Conservation (phyloP, 2,888 invertebrate genomes). For the Spisula subtruncata region DNA sequence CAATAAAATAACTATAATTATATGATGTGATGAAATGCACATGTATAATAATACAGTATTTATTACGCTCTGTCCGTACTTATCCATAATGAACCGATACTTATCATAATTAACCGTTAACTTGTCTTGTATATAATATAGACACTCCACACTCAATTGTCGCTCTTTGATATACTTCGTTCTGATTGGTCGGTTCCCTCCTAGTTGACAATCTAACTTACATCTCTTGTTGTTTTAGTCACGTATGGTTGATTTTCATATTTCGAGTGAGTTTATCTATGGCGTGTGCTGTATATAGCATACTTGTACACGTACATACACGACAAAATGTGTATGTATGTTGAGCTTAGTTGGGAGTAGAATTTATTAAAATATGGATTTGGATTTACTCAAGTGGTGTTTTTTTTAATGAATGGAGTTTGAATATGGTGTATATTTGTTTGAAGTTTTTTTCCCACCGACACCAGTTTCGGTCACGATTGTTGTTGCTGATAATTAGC, state of each 20-base stretch:
- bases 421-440: no score
- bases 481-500: no score
- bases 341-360: background rate
- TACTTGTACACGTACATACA: background rate
- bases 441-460: no score
- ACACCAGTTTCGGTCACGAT: no score
- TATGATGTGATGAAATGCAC: background rate
- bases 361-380: background rate
- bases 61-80: background rate
- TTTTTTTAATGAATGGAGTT: background rate
- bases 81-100: no score
- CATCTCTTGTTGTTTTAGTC: slow-evolving; percentile 34
- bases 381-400: background rate
- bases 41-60: background rate
- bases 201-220: slow-evolving; percentile 25
- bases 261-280: background rate
- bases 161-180: slow-evolving; percentile 1
- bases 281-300: background rate
- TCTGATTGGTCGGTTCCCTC: slow-evolving; percentile 21
- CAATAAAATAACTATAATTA: background rate
- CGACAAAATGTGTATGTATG: background rate
- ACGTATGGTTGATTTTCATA: slow-evolving; percentile 19
- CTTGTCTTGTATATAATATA: background rate
- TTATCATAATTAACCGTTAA: background rate
- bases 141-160: slow-evolving; percentile 11